Conservation (phyloP, 2,113 vertebrate genomes). For the Poecilia latipinna region DNA sequence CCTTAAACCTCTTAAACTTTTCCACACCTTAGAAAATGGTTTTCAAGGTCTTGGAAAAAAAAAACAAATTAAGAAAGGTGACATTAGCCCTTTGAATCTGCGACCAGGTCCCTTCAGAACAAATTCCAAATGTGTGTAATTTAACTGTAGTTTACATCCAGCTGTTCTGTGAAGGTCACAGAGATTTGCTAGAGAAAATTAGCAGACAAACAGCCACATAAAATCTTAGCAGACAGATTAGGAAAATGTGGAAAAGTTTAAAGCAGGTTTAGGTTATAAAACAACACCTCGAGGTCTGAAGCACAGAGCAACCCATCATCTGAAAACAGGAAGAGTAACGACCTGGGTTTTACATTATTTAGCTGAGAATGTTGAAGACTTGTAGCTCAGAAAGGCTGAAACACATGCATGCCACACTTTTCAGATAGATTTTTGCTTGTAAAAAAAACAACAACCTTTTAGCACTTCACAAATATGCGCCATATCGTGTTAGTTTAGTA, state of each 20-base stretch:
- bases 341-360: too few relatives aligned
- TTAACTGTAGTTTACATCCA: not conserved
- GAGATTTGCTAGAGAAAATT: not conserved
- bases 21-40: not conserved
- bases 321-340: not conserved
- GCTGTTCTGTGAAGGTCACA: not conserved
- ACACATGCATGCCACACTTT: not conserved
- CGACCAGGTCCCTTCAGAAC: too few relatives aligned
- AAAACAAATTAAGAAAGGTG: not conserved
- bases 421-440: not conserved
- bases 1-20: not conserved
- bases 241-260: not conserved
- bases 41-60: not conserved
- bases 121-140: not conserved
- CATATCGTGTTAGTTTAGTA: not conserved
- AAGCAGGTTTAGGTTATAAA: not conserved
- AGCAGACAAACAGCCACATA: not conserved
- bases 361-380: not conserved
- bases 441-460: not conserved
- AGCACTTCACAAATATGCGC: not conserved
- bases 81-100: not conserved
- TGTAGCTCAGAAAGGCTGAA: not conserved
- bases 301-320: not conserved
- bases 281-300: not conserved
- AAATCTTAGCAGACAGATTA: not conserved